Base-by-base conservation (phyloP, 2,113 vertebrate species). In the Amazona vittata region DNA sequence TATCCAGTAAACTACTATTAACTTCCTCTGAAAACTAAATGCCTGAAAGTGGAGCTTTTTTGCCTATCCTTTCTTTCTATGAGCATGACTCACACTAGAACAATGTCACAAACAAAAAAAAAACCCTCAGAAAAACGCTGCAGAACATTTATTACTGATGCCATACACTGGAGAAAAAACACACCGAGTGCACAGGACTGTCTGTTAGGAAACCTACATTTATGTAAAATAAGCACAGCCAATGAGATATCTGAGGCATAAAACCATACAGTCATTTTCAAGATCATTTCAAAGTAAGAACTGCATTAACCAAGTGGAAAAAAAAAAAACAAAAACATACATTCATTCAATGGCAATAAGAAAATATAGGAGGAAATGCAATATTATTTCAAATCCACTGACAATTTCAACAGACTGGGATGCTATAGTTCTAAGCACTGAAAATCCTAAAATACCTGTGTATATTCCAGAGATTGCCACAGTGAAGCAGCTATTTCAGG, bases 401-500 rank as follows among this genome's bases (percentile, higher is more conserved):
- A 18, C 33, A 90, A 20, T 69, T 89, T 81, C 57, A 89, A 83
- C 37, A 52, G 57, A 76, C 19, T 89, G 14, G 25, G 37, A 50
- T 44, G 35, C 22, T 83, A 33, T 4, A 68, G 19, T 37, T 71
- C 16, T 15, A 70, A 86, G 43, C 26, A 70, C 24, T 24, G 21
- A 80, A 94, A 89, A 80, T 31, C 15, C 68, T 65, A 82, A 50
- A 3, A 67, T 98, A 99, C 99, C 99, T 99, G 99, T 17, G 99
- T 99, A 65, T 99, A 99, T 87, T 99, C 99, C 97, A 99, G 95
- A 0, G 99, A 99, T 73, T 99, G 99, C 99, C 99, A 99, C 63
- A 99, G 99, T 1, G 99, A 99, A 91, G 99, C 98, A 43, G 99
- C 99, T 28, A 99, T 98, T 97, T 99, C 99, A 14, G 99, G 99